Conservation (phyloP, 1,140 invertebrate genomes). For the Asbolus verrucosus region DNA sequence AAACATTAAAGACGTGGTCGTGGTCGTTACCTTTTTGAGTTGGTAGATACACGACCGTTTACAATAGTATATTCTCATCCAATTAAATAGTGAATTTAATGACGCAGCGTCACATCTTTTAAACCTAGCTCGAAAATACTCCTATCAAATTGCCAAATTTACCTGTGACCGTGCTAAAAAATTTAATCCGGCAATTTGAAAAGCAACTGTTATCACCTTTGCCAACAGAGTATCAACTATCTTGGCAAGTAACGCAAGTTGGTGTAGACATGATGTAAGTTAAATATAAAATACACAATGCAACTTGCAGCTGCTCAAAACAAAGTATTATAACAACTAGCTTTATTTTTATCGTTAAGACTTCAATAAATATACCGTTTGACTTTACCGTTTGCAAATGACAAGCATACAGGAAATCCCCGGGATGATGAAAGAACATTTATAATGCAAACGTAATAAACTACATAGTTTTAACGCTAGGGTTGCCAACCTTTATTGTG, state of each 20-base stretch:
- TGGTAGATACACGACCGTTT: conserved; percentile 10
- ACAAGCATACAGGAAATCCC: conserved; percentile 1
- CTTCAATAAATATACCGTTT: conserved; percentile 10
- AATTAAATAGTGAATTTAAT: conserved; percentile 38
- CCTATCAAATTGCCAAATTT: conserved; percentile 4
- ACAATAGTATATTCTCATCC: conserved; percentile 35
- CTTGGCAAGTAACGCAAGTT: conserved; percentile 8
- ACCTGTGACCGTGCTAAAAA: neutral
- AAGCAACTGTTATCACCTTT: conserved; percentile 17
- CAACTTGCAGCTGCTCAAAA: conserved; percentile 13
- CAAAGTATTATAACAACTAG: neutral
- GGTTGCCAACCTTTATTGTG: neutral
- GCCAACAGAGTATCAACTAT: conserved; percentile 19
- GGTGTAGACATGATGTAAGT: conserved; percentile 14
- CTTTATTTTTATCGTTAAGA: conserved; percentile 8
- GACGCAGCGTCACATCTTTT: conserved; percentile 23
- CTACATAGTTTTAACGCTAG: too few species aligned
- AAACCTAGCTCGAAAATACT: neutral
- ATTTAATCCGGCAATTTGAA: conserved; percentile 11
- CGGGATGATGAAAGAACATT: neutral
- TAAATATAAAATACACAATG: conserved; percentile 27
- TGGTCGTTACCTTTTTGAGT: conserved; percentile 41
- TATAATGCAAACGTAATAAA: too few species aligned
- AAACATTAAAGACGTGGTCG: conserved; percentile 39
- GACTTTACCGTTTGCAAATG: conserved; percentile 3